phyloP scores from a whole-genome alignment of 2,888 invertebrate genomes.

The Microdon myrmicae region DNA sequence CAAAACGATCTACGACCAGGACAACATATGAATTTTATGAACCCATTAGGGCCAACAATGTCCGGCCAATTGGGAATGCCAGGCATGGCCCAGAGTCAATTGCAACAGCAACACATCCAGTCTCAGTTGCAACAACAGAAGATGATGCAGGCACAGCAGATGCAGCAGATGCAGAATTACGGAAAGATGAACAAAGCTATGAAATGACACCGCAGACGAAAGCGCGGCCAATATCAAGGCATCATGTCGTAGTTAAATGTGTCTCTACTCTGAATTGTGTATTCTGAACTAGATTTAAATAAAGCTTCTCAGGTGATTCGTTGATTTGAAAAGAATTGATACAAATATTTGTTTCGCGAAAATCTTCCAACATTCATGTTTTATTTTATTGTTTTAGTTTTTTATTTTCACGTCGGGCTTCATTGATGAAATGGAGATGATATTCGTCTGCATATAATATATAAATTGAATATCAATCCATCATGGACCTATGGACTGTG shows the following conservation, averaged over 20 bases:
- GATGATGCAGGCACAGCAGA: conserved; percentile 66
- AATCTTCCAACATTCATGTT: too few species aligned
- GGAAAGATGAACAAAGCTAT: conserved; percentile 53
- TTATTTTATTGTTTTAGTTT: too few species aligned
- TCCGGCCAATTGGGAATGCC: conserved; percentile 43
- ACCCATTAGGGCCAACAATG: conserved; percentile 35
- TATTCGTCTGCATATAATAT: too few species aligned
- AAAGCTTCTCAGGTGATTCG: conserved; percentile 1
- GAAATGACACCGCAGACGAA: conserved; percentile 59
- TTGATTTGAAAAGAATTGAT: not conserved
- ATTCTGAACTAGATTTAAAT: conserved; percentile 1
- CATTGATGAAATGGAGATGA: too few species aligned
- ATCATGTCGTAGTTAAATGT: not conserved
- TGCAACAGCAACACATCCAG: conserved; percentile 67
- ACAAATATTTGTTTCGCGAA: too few species aligned
- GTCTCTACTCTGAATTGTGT: conserved; percentile 5
- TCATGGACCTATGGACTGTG: too few species aligned
- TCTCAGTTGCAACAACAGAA: conserved; percentile 62
- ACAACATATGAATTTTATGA: conserved; percentile 38
- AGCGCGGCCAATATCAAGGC: not conserved
- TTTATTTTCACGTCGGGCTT: too few species aligned
- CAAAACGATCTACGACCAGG: conserved; percentile 32
- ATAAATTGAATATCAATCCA: too few species aligned
- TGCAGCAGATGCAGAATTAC: conserved; percentile 69
- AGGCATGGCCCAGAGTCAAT: conserved; percentile 56